These are phyloP conservation scores for Gadus chalcogrammus DNA, from an alignment of 2,113 vertebrate genomes.

Conservation along the genomic window DNA sequence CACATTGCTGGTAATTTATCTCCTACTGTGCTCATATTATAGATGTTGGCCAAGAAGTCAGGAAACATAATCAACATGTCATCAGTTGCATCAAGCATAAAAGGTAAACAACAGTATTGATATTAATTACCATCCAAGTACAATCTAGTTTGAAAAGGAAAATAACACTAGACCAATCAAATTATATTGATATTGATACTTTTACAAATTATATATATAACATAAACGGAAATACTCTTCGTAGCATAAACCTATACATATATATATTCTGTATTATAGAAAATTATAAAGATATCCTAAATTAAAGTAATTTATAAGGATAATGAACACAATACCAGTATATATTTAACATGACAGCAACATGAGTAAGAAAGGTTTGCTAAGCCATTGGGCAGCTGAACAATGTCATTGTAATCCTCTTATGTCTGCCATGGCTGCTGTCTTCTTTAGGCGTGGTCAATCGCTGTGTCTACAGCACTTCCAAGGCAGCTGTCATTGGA, in stretches of 20 bases:
- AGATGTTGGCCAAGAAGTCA: conserved; percentile 91
- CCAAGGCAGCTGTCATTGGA: conserved; percentile 92
- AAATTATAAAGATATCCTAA: too few relatives aligned
- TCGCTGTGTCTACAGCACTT: conserved; percentile 86
- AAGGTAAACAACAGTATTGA: conserved; percentile 72
- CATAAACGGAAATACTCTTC: background rate
- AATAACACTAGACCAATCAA: too few relatives aligned
- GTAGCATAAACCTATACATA: background rate
- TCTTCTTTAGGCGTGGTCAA: conserved; percentile 80
- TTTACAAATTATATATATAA: too few relatives aligned
- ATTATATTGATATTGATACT: background rate
- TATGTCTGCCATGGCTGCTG: conserved; percentile 36
- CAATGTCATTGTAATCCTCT: conserved; percentile 53
- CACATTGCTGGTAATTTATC: too few relatives aligned
- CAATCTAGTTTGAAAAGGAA: too few relatives aligned
- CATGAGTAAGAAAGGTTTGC: too few relatives aligned
- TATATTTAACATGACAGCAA: too few relatives aligned
- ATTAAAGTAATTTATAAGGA: too few relatives aligned
- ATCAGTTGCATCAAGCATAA: conserved; percentile 92
- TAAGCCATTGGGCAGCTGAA: background rate
- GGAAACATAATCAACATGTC: conserved; percentile 97
- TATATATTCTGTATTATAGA: background rate
- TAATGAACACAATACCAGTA: too few relatives aligned
- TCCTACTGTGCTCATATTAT: conserved; percentile 21
- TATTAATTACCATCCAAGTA: background rate